Evolutionary conservation across 37 sponge, comb jelly and placozoan genomes (phyloP).

Genomic region (Ianthella basta): DNA sequence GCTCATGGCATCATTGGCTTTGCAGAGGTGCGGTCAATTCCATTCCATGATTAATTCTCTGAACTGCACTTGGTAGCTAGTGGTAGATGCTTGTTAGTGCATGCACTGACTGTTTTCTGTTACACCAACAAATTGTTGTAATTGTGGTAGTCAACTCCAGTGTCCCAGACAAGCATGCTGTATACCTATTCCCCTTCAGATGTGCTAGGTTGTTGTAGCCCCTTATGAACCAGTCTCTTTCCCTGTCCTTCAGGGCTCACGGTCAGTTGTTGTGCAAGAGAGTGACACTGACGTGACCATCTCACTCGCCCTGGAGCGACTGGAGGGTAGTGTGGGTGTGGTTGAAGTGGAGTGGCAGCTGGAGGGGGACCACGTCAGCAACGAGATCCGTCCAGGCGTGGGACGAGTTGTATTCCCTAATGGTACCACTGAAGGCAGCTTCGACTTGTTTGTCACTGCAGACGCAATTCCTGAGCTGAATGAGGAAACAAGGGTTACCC

Average conservation of each 20-base stretch:
- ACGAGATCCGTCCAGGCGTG: conserved; percentile 64
- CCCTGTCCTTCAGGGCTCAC: conserved; percentile 35
- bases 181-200: no score
- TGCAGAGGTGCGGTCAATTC: conserved; percentile 47
- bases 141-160: no score
- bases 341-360: conserved; percentile 65
- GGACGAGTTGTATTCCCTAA: conserved; percentile 68
- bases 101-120: no score
- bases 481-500: conserved; percentile 63
- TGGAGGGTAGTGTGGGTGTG: conserved; percentile 65
- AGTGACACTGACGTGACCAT: conserved; percentile 26
- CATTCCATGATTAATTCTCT: neutral
- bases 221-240: no score
- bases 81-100: no score
- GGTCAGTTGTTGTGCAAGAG: conserved; percentile 44
- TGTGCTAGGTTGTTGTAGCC: no score
- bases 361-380: conserved; percentile 49
- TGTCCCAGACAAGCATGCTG: no score
- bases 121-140: no score
- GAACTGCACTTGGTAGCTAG: neutral
- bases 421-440: conserved; percentile 41
- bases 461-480: conserved; percentile 78
- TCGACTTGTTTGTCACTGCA: conserved; percentile 50
- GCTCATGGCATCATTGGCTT: conserved; percentile 89
- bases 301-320: conserved; percentile 54